Base-by-base conservation (phyloP, 2,888 invertebrate species). In the Scotopteryx bipunctaria region DNA sequence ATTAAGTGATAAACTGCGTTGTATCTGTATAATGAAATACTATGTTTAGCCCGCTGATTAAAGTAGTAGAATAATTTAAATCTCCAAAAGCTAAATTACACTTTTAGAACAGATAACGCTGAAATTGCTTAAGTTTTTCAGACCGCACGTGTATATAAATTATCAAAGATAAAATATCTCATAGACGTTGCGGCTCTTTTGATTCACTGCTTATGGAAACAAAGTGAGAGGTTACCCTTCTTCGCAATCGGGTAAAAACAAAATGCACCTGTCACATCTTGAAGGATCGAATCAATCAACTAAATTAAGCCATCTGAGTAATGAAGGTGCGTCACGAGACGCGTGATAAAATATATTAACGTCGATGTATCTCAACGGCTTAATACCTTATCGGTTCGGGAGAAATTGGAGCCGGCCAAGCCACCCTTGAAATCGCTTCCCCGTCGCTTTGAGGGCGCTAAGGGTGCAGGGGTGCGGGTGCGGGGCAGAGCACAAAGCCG, bases 341-440 rank as follows among this genome's bases (percentile, higher is more conserved):
- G 41, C 59, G 61, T 76, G 78, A 81, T 81, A 78, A 79, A 81
- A 72, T 73, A 77, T 76, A 79, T 76, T 76, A 78, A 70, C 72
- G 73, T 72, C 73, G 78, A 77, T 76, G 76, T 76, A 76, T 80
- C 83, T 85, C 76, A 74, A 71, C 74, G 75, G 74, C 73, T 80
- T 79, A 81, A 81, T 79, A 77, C 78, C 79, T 83, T 81, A 83
- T 85, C 85, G 76, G 69, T 70, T 68, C 61, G 71, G 69, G 73
- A 75, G 75, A 69, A 76, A 76, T 75, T 68, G 77, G 71, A 76
- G 71, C 69, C 71, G 73, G 74, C 67, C 73, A 73, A 78, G 76
- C 81, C 79, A 80, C 84, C 85, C 82, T 82, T 80, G 78, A 78
- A 82, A 83, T 81, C 80, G 84, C 81, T 80, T 77, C 78, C 78